phyloP scores from a whole-genome alignment of 2,797 vertebrate species.

The Tenualosa thibaudeaui region DNA sequence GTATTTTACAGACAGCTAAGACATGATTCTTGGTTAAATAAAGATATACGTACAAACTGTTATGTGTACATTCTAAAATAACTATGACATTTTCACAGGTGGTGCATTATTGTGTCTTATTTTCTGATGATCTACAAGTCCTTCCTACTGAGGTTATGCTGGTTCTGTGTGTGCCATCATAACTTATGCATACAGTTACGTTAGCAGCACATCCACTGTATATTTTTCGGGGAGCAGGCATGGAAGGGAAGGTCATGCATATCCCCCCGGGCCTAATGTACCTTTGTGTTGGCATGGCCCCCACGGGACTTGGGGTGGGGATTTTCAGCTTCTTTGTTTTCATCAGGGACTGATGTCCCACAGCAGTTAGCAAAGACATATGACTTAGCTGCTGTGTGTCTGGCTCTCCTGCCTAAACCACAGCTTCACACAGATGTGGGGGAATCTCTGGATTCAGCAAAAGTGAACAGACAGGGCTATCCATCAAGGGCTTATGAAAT shows the following conservation, averaged over 20 bases:
- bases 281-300: background rate
- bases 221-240: background rate
- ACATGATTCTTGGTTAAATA: too few species aligned
- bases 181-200: background rate
- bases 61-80: background rate
- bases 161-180: background rate
- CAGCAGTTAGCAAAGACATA: slow-evolving; percentile 50
- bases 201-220: background rate
- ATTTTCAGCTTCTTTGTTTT: slow-evolving; percentile 56
- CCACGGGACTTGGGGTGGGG: slow-evolving; percentile 10
- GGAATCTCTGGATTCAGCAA: slow-evolving; percentile 56
- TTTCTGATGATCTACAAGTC: background rate
- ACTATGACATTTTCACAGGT: background rate
- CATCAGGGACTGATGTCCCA: slow-evolving; percentile 63
- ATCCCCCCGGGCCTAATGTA: slow-evolving; percentile 2
- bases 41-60: background rate
- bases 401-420: slow-evolving; percentile 42
- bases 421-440: slow-evolving; percentile 48
- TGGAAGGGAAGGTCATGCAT: background rate
- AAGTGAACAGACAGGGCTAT: slow-evolving; percentile 47
- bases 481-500: slow-evolving; percentile 53
- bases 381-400: slow-evolving; percentile 27
- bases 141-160: background rate
- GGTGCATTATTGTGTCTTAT: background rate
- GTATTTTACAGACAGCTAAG: too few species aligned